Evolutionary conservation across 2,797 vertebrate genomes (phyloP), one percentile per base, ranked within the genome.

Genomic region (Chromis chromis): DNA sequence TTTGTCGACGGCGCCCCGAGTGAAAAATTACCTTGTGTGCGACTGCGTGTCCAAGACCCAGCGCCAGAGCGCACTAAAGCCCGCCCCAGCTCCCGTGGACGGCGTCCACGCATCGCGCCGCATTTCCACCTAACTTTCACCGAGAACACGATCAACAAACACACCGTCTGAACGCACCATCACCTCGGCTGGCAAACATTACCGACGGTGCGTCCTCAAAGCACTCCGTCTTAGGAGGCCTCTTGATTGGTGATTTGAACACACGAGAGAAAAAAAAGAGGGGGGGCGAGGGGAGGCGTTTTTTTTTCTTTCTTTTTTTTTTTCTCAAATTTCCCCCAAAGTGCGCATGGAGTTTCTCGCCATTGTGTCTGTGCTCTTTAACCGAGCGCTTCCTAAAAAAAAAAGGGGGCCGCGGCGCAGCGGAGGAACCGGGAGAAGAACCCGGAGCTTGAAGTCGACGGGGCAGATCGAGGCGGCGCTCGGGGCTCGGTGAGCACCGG

Each of bases 341-440:
- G 85, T 92, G 93, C 91, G 93, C 90, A 93, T 91, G 89, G 88
- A 91, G 92, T 93, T 25, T 92, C 89, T 88, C 89, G 87, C 86
- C 92, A 92, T 93, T 93, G 86, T 92, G 86, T 83, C 88, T 78
- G 79, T 58, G 69, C 9, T 76, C 58, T 84, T 65, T 76, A 68
- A 58, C 75, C 64, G 82, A 88, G 88, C 88, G 92, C 90, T 79
- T 72, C 71, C 58, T n/a, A n/a, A n/a, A n/a, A 65, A 31, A 36
- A 36, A 36, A 71, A 76, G 82, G 31, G 31, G 8, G 80, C 65
- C 78, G 57, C 82, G 44, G 50, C 19, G 25, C 56, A 54, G 42
- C 54, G 48, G 10, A 65, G 31, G 16, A 62, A 2, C 52, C 6
- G 27, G 66, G 17, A 56, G 65, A n/a, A 50, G 52, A 22, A 44